phyloP scores from a whole-genome alignment of 2,797 vertebrate species.

The Eulemur coronatus region DNA sequence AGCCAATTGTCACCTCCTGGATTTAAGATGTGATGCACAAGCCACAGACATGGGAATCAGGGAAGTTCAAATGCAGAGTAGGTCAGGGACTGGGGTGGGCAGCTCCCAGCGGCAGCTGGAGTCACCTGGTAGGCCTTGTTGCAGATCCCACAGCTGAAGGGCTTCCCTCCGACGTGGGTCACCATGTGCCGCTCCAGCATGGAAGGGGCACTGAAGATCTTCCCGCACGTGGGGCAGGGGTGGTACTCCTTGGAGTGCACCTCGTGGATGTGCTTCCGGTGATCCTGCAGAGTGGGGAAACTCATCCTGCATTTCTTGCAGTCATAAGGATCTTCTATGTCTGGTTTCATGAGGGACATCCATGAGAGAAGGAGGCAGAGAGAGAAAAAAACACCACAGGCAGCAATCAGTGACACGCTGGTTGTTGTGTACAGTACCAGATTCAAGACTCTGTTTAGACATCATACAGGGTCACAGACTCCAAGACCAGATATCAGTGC shows the following conservation, averaged over 20 bases:
- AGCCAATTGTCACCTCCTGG: not conserved
- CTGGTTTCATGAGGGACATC: constrained; percentile 73
- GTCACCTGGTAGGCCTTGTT: constrained; percentile 94
- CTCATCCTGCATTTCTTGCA: constrained; percentile 95
- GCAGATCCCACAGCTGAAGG: constrained; percentile 93
- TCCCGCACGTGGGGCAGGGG: constrained; percentile 89
- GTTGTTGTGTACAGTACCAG: not conserved
- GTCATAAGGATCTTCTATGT: constrained; percentile 90
- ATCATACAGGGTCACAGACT: not conserved
- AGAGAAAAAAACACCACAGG: not conserved
- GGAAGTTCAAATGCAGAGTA: not conserved
- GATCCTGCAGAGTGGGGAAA: constrained; percentile 92
- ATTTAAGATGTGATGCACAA: not conserved
- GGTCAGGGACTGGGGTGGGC: too few species aligned
- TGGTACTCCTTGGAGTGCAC: constrained; percentile 91
- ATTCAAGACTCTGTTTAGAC: not conserved
- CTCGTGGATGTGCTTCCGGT: constrained; percentile 89
- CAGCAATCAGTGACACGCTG: not conserved
- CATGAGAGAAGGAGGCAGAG: not conserved
- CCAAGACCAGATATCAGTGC: too few species aligned
- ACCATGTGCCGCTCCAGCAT: constrained; percentile 91
- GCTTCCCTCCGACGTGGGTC: constrained; percentile 88
- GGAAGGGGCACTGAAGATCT: constrained; percentile 88
- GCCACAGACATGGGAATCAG: not conserved
- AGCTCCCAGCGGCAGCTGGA: fast-evolving